These are phyloP conservation scores for Rhinichthys klamathensis DNA, from an alignment of 2,113 vertebrate species.

Conservation along the genomic window DNA sequence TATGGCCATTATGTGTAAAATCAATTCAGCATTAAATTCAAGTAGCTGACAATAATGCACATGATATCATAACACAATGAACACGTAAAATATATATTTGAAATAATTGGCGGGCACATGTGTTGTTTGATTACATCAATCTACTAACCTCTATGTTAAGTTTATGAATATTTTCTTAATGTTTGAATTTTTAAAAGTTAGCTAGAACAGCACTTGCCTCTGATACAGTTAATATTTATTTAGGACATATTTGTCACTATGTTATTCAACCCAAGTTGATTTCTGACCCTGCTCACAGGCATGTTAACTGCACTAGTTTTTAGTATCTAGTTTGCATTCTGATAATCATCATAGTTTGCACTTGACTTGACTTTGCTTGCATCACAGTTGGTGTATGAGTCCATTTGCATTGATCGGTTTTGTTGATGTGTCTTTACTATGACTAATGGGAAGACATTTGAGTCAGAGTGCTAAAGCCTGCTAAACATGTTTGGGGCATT, in stretches of 20 bases:
- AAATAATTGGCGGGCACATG: no score
- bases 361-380: not conserved
- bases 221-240: not conserved
- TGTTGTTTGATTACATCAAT: no score
- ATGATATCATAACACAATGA: no score
- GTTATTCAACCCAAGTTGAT: not conserved
- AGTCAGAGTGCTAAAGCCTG: not conserved
- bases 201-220: not conserved
- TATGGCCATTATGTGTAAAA: not conserved
- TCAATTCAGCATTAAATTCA: not conserved
- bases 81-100: no score
- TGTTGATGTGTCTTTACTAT: not conserved
- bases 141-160: no score
- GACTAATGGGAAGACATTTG: not conserved
- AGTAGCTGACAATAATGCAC: no score
- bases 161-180: no score
- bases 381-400: not conserved
- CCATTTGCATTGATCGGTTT: not conserved
- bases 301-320: constrained; percentile 2
- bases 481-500: not conserved
- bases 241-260: not conserved
- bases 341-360: not conserved
- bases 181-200: no score
- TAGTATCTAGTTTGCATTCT: constrained; percentile 6
- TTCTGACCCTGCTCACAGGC: constrained; percentile 5